phyloP scores from a whole-genome alignment of 2,888 invertebrate genomes.

The Creontiades dilutus region DNA sequence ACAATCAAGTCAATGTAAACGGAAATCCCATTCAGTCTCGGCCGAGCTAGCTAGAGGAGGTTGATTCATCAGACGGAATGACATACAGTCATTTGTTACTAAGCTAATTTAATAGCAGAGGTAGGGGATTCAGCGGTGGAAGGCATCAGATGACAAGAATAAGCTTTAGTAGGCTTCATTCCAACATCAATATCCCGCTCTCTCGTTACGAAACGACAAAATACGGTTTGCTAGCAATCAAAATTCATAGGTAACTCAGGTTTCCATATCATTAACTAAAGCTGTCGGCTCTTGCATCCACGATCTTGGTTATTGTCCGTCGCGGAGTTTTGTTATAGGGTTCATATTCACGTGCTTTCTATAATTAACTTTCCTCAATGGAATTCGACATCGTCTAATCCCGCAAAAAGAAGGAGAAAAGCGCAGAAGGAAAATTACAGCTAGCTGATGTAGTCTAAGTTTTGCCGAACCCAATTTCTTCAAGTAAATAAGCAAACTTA shows the following conservation, averaged over 20 bases:
- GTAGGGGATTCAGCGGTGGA: constrained; percentile 56
- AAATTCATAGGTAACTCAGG: constrained; percentile 34
- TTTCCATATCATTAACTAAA: constrained; percentile 12
- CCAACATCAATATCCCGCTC: constrained; percentile 56
- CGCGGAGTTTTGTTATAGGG: no score
- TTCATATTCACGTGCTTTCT: no score
- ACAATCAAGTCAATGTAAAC: constrained; percentile 32
- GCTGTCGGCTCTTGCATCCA: background rate
- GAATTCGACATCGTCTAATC: no score
- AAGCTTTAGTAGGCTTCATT: constrained; percentile 60
- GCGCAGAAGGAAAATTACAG: no score
- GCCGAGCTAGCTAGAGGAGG: constrained; percentile 5
- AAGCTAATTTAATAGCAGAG: constrained; percentile 68
- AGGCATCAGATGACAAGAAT: constrained; percentile 61
- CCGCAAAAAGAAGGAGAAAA: no score
- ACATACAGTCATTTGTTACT: constrained; percentile 66
- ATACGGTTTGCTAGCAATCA: constrained; percentile 35
- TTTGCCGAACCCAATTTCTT: no score
- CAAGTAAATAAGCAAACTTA: no score
- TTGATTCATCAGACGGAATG: constrained; percentile 59
- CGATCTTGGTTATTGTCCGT: no score
- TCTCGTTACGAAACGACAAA: constrained; percentile 35
- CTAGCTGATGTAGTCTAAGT: no score
- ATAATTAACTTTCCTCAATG: no score
- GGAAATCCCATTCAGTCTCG: constrained; percentile 28